Conservation (phyloP, 2,797 vertebrate genomes). For the Labroides dimidiatus region DNA sequence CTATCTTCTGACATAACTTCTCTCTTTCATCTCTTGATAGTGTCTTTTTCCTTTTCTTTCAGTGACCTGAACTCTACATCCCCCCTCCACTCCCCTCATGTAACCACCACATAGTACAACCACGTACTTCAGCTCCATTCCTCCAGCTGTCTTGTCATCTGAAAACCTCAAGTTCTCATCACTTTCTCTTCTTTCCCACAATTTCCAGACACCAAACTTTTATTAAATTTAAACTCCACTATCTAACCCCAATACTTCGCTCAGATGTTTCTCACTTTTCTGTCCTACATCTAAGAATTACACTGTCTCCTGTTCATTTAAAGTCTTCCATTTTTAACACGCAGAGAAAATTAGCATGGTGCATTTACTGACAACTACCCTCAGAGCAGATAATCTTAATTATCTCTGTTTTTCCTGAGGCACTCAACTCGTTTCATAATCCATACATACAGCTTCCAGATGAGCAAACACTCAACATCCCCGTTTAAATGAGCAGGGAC, state of each 20-base stretch:
- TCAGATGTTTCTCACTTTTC: slow-evolving; percentile 1
- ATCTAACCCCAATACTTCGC: not conserved
- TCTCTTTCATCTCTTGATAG: slow-evolving; percentile 8
- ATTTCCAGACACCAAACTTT: not conserved
- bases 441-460: too few relatives aligned
- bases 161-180: slow-evolving; percentile 2
- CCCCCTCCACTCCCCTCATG: slow-evolving; percentile 7
- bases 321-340: too few relatives aligned
- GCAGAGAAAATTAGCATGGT: too few relatives aligned
- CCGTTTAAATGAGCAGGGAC: too few relatives aligned
- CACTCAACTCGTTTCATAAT: too few relatives aligned
- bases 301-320: too few relatives aligned
- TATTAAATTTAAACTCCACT: slow-evolving; percentile 1
- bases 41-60: slow-evolving; percentile 20
- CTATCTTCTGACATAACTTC: not conserved
- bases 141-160: slow-evolving; percentile 2
- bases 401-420: too few relatives aligned
- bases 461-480: too few relatives aligned
- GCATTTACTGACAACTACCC: too few relatives aligned
- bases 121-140: slow-evolving; percentile 4
- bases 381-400: too few relatives aligned
- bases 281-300: too few relatives aligned
- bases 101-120: slow-evolving; percentile 13
- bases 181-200: slow-evolving; percentile 6
- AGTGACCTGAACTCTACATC: not conserved